phyloP scores from a whole-genome alignment of 1,140 invertebrate species.

The Melanaphis sacchari region DNA sequence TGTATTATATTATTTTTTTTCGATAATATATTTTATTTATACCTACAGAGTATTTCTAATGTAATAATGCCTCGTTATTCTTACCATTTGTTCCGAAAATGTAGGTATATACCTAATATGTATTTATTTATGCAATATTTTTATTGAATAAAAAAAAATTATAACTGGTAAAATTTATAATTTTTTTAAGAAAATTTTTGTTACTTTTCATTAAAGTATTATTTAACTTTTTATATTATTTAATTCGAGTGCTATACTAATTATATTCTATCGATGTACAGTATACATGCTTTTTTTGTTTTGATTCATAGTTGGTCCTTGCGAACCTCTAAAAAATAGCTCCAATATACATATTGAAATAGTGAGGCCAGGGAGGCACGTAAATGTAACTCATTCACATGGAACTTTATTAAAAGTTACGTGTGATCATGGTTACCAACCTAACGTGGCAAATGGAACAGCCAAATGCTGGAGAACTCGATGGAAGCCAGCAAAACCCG shows the following conservation, averaged over 20 bases:
- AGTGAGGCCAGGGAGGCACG: slow-evolving; percentile 72
- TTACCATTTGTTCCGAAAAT: too few species aligned
- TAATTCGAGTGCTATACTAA: neutral
- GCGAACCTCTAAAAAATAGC: slow-evolving; percentile 70
- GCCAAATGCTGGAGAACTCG: slow-evolving; percentile 78
- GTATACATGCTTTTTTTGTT: neutral
- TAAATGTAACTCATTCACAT: slow-evolving; percentile 66
- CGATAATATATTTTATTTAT: too few species aligned
- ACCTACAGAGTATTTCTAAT: too few species aligned
- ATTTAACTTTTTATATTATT: neutral
- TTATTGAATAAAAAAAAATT: neutral
- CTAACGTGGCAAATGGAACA: slow-evolving; percentile 78
- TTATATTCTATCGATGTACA: neutral
- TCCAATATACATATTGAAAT: slow-evolving; percentile 73
- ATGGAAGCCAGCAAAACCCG: slow-evolving; percentile 82
- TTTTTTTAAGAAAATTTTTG: neutral
- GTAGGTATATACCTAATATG: too few species aligned
- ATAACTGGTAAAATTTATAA: too few species aligned
- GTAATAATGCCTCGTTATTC: too few species aligned
- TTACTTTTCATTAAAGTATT: neutral
- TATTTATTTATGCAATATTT: too few species aligned
- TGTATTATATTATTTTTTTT: too few species aligned
- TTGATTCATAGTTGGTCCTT: slow-evolving; percentile 62
- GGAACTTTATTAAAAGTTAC: slow-evolving; percentile 61
- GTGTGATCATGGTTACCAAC: slow-evolving; percentile 77